Percentiles rank a stretch among this genome's conserved stretches.
phyloP scores from a whole-genome alignment of 2,888 invertebrate genomes.

The Octodonta nipae region DNA sequence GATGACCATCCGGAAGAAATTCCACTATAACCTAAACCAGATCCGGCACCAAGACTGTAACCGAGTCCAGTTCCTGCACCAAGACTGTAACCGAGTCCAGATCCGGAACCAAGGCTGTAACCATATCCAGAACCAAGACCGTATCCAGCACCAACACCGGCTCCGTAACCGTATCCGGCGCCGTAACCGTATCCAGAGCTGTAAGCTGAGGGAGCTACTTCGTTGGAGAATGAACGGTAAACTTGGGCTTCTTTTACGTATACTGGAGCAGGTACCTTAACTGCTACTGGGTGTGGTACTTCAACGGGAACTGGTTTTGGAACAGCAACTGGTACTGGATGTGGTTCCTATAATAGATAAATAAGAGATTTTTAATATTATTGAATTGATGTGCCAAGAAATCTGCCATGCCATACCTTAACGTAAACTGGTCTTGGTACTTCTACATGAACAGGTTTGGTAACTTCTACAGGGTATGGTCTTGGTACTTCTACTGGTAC shows the following conservation, averaged over 20 bases:
- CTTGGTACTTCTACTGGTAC: constrained; percentile 21
- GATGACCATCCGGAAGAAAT: background rate
- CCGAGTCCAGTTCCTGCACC: background rate
- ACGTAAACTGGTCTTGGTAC: constrained; percentile 19
- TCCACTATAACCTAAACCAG: background rate
- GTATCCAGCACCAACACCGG: background rate
- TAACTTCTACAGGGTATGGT: constrained; percentile 18
- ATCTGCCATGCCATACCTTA: constrained; percentile 11
- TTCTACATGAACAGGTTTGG: constrained; percentile 15
- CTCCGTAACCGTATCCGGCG: background rate
- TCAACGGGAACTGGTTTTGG: constrained; percentile 21
- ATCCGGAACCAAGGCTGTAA: background rate
- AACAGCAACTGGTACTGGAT: constrained; percentile 18
- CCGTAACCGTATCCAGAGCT: no score
- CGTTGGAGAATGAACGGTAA: background rate
- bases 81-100: background rate
- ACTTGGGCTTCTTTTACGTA: constrained; percentile 5
- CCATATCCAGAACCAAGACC: background rate
- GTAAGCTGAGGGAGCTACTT: background rate
- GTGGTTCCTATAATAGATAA: constrained; percentile 2
- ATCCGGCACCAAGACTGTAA: background rate
- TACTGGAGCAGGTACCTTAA: constrained; percentile 18
- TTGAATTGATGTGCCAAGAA: background rate
- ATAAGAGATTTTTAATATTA: background rate
- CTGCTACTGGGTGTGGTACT: constrained; percentile 19